Evolutionary conservation across 2,113 vertebrate species (phyloP), one percentile per base, ranked within the genome.

Genomic region (Indri indri): DNA sequence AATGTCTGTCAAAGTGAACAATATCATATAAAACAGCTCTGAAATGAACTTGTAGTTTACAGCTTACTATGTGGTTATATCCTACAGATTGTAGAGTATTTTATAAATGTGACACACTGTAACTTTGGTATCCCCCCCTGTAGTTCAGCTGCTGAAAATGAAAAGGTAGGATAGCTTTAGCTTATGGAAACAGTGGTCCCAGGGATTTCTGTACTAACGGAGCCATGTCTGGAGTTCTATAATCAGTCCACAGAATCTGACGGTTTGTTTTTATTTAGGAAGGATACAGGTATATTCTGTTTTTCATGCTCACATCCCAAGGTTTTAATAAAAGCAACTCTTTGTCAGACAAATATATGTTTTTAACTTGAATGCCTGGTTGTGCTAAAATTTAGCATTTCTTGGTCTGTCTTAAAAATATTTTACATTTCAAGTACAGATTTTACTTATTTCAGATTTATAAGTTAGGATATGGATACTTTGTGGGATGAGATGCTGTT

Each of bases 171-270:
- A 0, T n/a, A 27, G 2, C 57, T 3, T 59, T 10, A 32, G 40
- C 12, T 18, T 6, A 10, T 37, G 14, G 14, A 9, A 27, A 11
- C 6, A 2, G 40, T 34, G 27, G 91, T 32, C 25, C 54, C 20
- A 2, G 16, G 2, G 12, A 1, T 32, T 66, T 8, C 13, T 2
- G 0, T 13, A 1, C 30, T n/a, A 0, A 5, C 0, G 1, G 2
- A 27, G 11, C 61, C 16, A 0, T 32, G 3, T 20, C 40, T 45
- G 34, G 4, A 32, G 27, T 37, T 25, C 45, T 61, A 3, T 12
- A 23, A 8, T 76, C 59, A 14, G 1, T 63, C 6, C 65, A 61
- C 14, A 76, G 65, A 50, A 27, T 23, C 10, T 32, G 87, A 17
- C 18, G 68, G 25, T 42, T 25, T 59, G 8, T 42, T 66, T 42